These are phyloP conservation scores for Zele albiditarsus DNA, from an alignment of 2,888 invertebrate genomes.

Conservation along the genomic window DNA sequence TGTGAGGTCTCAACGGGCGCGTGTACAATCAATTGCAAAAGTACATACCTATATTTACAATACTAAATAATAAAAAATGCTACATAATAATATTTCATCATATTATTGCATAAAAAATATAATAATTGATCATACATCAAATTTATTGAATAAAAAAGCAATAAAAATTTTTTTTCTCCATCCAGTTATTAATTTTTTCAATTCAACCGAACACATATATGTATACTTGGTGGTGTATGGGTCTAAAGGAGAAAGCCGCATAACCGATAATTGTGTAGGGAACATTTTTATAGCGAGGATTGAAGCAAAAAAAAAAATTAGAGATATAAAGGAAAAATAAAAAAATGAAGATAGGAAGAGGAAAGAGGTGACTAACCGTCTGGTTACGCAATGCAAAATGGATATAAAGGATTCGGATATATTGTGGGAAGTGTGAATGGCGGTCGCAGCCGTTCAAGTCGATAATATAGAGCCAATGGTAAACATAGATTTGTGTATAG, in stretches of 20 bases:
- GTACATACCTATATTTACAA: not conserved
- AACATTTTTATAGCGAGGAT: not conserved
- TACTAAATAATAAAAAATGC: not conserved
- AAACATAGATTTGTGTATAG: not conserved
- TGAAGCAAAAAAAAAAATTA: not conserved
- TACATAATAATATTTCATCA: not conserved
- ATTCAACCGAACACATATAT: not conserved
- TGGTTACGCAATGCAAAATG: slow-evolving; percentile 19
- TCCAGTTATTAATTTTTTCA: not conserved
- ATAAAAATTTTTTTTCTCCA: not conserved
- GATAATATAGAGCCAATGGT: slow-evolving; percentile 31
- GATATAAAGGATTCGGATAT: slow-evolving; percentile 13
- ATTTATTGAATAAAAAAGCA: not conserved
- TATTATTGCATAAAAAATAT: not conserved
- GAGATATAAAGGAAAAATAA: not conserved
- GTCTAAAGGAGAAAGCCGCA: slow-evolving; percentile 12
- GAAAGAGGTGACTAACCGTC: slow-evolving; percentile 36
- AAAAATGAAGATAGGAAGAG: not conserved
- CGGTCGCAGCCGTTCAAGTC: slow-evolving; percentile 12
- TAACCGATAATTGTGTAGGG: not conserved
- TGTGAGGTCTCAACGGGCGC: slow-evolving; percentile 23
- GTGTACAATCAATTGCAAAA: slow-evolving; percentile 30
- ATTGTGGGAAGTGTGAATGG: slow-evolving; percentile 18
- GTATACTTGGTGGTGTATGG: not conserved
- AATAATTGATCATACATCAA: not conserved